Base-by-base conservation (phyloP, 2,113 vertebrate genomes). In the Benitochromis conjunctus region DNA sequence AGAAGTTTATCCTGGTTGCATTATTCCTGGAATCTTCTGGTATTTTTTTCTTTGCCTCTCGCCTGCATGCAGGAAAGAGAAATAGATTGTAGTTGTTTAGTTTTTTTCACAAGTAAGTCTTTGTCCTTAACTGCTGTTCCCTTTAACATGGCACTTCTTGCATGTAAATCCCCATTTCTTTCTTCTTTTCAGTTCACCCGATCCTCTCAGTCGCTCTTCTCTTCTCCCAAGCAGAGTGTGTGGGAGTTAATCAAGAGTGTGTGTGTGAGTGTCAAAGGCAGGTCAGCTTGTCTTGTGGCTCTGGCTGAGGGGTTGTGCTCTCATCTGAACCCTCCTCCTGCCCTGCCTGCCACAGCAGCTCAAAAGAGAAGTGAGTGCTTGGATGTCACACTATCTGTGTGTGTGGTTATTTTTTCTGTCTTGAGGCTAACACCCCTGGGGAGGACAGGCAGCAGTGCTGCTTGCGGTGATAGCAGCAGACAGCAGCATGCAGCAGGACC, bases 391-490 rank as follows among this genome's bases (percentile, higher is more conserved):
- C 81, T 85, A 56, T 92, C 79, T 84, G 89, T 80, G 83, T 54
- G 38, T 76, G 62, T 76, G 76, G 51, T 76, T 85, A 81, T 21
- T 80, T 78, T 83, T 79, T 84, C 57, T 88, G 83, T 88, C 87
- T 87, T 84, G 88, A 81, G 58, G 77, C 91, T 77, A 79, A 81
- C 88, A 95, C 34, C 91, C 90, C 91, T 88, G 87, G 96, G 95
- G 87, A 95, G 95, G 95, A 95, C 92, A 89, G 91, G 94, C 96
- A 96, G 85, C 86, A 94, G 94, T 95, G 96, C 95, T 96, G 97
- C 69, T 79, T 90, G 56, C 80, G n/a, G 91, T 21, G 97, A 98
- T 97, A 97, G 94, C 91, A 77, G 94, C 11, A n/a, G 90, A 76
- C 80, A 89, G 91, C 92, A 88, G 85, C 84, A 90, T 76, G 85